phyloP scores from a whole-genome alignment of 2,113 vertebrate genomes.

The Blennius ocellaris region DNA sequence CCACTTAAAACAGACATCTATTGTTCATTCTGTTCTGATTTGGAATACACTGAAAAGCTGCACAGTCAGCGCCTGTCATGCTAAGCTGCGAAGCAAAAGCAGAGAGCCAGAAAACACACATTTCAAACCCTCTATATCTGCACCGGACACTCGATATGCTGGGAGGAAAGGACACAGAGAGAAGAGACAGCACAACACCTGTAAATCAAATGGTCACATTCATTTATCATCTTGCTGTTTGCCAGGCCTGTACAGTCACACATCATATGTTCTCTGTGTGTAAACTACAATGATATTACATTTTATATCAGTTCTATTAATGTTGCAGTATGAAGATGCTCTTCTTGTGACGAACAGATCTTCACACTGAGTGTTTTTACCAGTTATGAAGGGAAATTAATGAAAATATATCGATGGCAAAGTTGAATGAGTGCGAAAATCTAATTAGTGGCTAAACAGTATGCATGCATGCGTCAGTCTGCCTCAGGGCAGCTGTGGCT shows the following conservation, averaged over 20 bases:
- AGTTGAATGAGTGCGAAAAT: no score
- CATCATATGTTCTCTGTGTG: background rate
- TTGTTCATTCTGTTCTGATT: conserved; percentile 36
- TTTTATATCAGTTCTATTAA: no score
- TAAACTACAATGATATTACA: background rate
- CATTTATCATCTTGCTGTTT: background rate
- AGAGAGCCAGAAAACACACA: conserved; percentile 77
- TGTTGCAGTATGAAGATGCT: no score
- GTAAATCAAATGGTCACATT: conserved; percentile 37
- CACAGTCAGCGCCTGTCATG: conserved; percentile 39
- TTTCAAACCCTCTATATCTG: conserved; percentile 85
- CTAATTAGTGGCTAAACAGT: no score
- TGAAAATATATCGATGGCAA: no score
- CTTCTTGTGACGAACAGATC: no score
- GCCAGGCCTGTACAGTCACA: background rate
- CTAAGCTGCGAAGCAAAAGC: conserved; percentile 68
- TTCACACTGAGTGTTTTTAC: no score
- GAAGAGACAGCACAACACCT: conserved; percentile 37
- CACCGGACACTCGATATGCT: conserved; percentile 80
- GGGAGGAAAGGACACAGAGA: conserved; percentile 57
- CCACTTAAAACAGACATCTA: conserved; percentile 5
- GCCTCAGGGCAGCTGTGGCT: no score
- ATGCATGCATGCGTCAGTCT: no score
- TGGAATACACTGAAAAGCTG: conserved; percentile 50
- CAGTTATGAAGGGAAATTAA: no score